Evolutionary conservation across 2,113 vertebrate species (phyloP).

Genomic region (Chaetops frenatus): DNA sequence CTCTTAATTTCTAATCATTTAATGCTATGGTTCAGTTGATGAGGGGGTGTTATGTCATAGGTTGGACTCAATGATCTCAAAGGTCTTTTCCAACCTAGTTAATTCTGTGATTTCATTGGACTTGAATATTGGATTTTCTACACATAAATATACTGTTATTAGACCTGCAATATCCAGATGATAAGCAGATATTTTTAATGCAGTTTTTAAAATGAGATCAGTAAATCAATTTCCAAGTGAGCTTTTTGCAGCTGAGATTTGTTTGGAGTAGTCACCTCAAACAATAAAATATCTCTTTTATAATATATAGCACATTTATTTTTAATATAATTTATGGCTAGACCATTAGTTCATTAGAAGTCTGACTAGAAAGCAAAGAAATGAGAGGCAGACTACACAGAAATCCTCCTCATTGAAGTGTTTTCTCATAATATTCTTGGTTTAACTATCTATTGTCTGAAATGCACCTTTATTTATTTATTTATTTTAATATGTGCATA

Average conservation of each 20-base stretch:
- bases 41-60: neutral
- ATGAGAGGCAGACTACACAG: neutral
- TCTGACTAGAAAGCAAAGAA: neutral
- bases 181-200: neutral
- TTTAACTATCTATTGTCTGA: neutral
- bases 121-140: neutral
- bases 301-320: neutral
- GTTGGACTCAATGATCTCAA: neutral
- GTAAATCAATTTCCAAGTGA: slow-evolving; percentile 9
- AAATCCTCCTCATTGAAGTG: neutral
- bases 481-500: neutral
- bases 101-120: neutral
- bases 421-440: neutral
- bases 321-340: neutral
- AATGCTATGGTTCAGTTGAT: neutral
- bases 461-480: neutral
- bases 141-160: neutral
- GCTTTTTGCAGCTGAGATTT: neutral
- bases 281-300: neutral
- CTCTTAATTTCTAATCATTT: neutral
- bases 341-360: neutral
- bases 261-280: neutral
- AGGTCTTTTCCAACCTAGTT: neutral
- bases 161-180: neutral
- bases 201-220: neutral